Evolutionary conservation across 2,888 invertebrate genomes (phyloP), one percentile per base, ranked within the genome.

Genomic region (Drosophila mimetica): DNA sequence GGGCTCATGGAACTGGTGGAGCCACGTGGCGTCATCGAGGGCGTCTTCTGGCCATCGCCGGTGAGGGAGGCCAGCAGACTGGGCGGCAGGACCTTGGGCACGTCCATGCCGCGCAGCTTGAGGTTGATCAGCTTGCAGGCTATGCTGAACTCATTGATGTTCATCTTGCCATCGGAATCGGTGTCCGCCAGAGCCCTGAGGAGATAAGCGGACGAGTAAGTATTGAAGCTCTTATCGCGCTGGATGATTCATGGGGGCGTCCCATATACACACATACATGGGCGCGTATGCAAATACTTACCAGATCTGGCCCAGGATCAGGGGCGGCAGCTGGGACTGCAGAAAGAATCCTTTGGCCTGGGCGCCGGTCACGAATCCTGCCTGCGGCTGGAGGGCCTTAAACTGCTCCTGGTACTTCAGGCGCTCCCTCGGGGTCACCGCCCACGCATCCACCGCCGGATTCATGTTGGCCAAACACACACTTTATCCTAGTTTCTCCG

Each of bases 121-220:
- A 98, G 93, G 89, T 97, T 97, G 60, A 98, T 98, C 65, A 98
- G 93, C 93, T 98, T 98, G 93, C 99, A 99, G 50, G 99, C 99
- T 84, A 99, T 97, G 77, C 98, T 98, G 92, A 99, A 99, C 92
- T 99, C 99, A 88, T 96, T 96, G 55, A 98, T 94, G 89, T 99
- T 97, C 94, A 99, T 95, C 92, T 97, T 97, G 0, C 99, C 99
- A 93, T 99, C 99, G 14, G 97, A 95, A 91, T 99, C 97, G 46
- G 98, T 96, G 91, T 99, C 99, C 0, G 99, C 97, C 47, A 99
- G 92, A 11, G 94, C 94, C 97, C 97, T 94, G 18, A n/a, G n/a
- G n/a, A n/a, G 36, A 48, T 54, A 70, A 77, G 74, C 64, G 53
- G 32, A 57, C 51, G 61, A 46, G 52, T 60, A 37, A 75, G 48